Evolutionary conservation across 2,797 vertebrate species (phyloP), one percentile per base, ranked within the genome.

Genomic region (Bradypus variegatus): DNA sequence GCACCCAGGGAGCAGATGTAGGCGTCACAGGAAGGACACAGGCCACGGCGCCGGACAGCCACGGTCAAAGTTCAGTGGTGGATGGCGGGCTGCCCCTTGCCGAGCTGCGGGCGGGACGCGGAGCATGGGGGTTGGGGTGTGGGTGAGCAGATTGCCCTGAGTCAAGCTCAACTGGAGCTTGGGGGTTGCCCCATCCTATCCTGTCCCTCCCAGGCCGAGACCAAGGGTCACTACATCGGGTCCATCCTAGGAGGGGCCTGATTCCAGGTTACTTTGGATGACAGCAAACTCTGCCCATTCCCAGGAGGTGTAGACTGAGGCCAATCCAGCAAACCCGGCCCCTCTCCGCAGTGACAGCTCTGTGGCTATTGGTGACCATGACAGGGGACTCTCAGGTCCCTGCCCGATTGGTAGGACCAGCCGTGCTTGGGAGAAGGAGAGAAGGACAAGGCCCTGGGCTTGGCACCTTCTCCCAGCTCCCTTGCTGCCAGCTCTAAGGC

Each of bases 61-160:
- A 11, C 38, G 65, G 78, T 60, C 96, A 94, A 93, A 94, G 92
- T 92, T 50, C 95, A 93, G 62, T 0, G 14, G 85, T 41, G 60
- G 82, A 82, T 62, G 92, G 86, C 41, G 64, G 6, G 18, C 62
- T 45, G 81, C 7, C 10, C 15, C 41, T 82, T 3, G 15, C 1
- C 10, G 69, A 82, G 15, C 33, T 69, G 89, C 41, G 81, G 83
- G 80, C 6, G 14, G 76, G 76, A 79, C 36, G 36, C 33, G 21
- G 70, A 0, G 5, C 27, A 10, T 45, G 25, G 41, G 31, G 29
- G 55, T 0, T 3, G 48, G 15, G 64, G 21, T 6, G 6, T 23
- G 14, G 76, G 53, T 9, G 21, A 25, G 38, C 70, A 64, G 38
- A 53, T 48, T 36, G 23, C 45, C 55, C 31, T 18, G 45, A 50